Conservation (phyloP, 2,888 invertebrate species). For the Tryphoninae sp. region DNA sequence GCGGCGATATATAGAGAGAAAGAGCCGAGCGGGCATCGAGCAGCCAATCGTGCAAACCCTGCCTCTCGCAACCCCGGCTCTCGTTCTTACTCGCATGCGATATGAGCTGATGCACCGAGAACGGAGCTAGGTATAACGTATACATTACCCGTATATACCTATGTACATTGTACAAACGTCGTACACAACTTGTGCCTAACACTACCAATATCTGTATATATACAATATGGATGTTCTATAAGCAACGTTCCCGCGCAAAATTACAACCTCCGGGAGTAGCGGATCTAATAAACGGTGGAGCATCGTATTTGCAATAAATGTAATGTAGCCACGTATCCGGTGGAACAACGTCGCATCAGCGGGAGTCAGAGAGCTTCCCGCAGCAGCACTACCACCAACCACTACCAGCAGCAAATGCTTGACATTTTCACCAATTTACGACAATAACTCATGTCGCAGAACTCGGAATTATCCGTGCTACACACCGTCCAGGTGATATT, state of each 20-base stretch:
- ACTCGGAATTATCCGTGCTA: slow-evolving; percentile 23
- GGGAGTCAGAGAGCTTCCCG: slow-evolving; percentile 15
- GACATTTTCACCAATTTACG: slow-evolving; percentile 66
- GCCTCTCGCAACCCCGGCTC: slow-evolving; percentile 21
- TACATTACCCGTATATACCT: background rate
- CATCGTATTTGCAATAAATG: slow-evolving; percentile 74
- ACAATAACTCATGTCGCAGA: slow-evolving; percentile 50
- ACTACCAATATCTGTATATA: background rate
- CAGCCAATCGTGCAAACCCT: slow-evolving; percentile 61
- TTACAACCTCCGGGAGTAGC: slow-evolving; percentile 71
- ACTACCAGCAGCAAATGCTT: slow-evolving; percentile 59
- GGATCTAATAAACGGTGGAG: slow-evolving; percentile 78
- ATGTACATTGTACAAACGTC: slow-evolving; percentile 26
- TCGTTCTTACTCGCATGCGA: slow-evolving; percentile 62
- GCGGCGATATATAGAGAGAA: slow-evolving; percentile 24
- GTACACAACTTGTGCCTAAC: slow-evolving; percentile 7
- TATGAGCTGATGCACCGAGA: slow-evolving; percentile 43
- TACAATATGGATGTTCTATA: slow-evolving; percentile 46
- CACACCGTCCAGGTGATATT: slow-evolving; percentile 18
- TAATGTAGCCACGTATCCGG: slow-evolving; percentile 77
- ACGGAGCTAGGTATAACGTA: slow-evolving; percentile 15
- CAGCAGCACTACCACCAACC: background rate
- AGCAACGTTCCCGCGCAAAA: slow-evolving; percentile 52
- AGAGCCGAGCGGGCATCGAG: slow-evolving; percentile 27
- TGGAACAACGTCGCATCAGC: slow-evolving; percentile 70